Percentiles rank a stretch among this genome's conserved stretches.
phyloP scores from a whole-genome alignment of 2,113 vertebrate species.

The Ageneiosus marmoratus region DNA sequence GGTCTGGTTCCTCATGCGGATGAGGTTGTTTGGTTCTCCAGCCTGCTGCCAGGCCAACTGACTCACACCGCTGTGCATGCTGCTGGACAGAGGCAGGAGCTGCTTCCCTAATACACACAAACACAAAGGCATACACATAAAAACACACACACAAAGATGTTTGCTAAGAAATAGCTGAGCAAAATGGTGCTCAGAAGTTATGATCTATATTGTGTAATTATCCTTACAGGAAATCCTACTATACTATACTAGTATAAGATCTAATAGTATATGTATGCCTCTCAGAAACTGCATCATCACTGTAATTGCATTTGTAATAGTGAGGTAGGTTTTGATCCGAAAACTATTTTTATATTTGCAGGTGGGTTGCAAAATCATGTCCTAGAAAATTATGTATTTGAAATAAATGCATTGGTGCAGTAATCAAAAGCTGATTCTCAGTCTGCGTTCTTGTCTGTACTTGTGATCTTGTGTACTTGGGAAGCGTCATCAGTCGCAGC shows the following conservation, averaged over 20 bases:
- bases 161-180: neutral
- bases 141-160: neutral
- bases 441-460: too few relatives aligned
- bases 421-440: too few relatives aligned
- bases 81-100: conserved; percentile 89
- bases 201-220: neutral
- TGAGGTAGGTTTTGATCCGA: neutral
- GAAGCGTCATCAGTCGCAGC: too few relatives aligned
- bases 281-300: neutral
- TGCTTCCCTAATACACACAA: conserved; percentile 82
- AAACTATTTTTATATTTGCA: neutral
- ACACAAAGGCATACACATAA: too few relatives aligned
- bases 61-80: conserved; percentile 85
- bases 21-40: conserved; percentile 87
- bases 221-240: neutral
- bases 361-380: neutral
- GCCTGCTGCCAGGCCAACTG: conserved; percentile 80
- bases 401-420: neutral
- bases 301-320: neutral
- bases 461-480: too few relatives aligned
- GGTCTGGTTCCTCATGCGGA: conserved; percentile 92
- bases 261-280: neutral
- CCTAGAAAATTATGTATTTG: neutral
- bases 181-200: neutral
- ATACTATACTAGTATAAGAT: too few relatives aligned